These are phyloP conservation scores for Tragelaphus strepsiceros DNA, from an alignment of 2,113 vertebrate genomes.

Conservation along the genomic window DNA sequence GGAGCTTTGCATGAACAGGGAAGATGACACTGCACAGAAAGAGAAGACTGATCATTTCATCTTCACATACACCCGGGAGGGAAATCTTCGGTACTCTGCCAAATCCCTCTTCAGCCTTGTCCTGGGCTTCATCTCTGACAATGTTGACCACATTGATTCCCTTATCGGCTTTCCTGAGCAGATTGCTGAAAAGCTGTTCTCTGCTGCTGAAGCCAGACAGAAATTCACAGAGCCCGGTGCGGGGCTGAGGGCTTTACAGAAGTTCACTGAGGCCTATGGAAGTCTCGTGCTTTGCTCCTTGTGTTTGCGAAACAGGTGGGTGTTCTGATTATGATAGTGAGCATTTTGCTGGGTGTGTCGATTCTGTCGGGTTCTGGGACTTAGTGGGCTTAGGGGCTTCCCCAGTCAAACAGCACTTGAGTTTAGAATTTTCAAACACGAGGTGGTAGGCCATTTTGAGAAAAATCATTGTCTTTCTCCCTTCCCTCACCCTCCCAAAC, in stretches of 20 bases:
- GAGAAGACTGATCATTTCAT: conserved; percentile 91
- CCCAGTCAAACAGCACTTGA: neutral
- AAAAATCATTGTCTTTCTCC: neutral
- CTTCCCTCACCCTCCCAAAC: neutral
- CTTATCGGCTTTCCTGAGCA: conserved; percentile 95
- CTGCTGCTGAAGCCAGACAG: conserved; percentile 89
- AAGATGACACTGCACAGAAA: conserved; percentile 77
- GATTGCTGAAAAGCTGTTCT: conserved; percentile 93
- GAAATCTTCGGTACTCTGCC: conserved; percentile 91
- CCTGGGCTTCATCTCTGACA: conserved; percentile 91
- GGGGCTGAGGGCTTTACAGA: conserved; percentile 86
- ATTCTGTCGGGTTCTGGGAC: neutral
- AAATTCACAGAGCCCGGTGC: conserved; percentile 88
- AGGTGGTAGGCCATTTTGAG: neutral
- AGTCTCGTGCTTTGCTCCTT: conserved; percentile 89
- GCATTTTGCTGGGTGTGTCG: neutral
- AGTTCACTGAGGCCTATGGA: conserved; percentile 94
- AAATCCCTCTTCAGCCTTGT: conserved; percentile 92
- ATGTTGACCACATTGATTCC: conserved; percentile 93
- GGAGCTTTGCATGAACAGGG: conserved; percentile 82
- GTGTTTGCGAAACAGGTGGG: conserved; percentile 91
- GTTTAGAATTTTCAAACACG: neutral
- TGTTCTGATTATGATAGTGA: neutral
- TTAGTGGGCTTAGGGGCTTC: neutral
- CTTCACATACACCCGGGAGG: conserved; percentile 92